Percentiles rank a stretch among this genome's conserved stretches.
These are phyloP conservation scores for Drosophila triauraria DNA, from an alignment of 1,140 invertebrate genomes.

Conservation along the genomic window DNA sequence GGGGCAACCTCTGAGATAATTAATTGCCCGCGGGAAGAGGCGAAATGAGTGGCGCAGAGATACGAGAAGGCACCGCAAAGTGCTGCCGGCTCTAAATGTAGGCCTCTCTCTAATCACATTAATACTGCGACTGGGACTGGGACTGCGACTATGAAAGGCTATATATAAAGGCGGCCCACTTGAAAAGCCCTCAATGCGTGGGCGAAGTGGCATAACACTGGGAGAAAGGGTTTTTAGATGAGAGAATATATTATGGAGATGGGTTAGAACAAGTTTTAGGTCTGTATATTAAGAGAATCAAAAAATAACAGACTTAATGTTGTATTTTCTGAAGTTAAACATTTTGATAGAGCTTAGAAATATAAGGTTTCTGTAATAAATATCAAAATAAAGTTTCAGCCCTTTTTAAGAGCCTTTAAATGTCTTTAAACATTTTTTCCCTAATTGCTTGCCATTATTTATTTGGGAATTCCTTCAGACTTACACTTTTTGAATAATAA, in stretches of 20 bases:
- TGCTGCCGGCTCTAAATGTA: slow-evolving; percentile 38
- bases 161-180: slow-evolving; percentile 33
- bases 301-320: background rate
- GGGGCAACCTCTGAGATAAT: slow-evolving; percentile 42
- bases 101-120: slow-evolving; percentile 45
- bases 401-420: too few relatives aligned
- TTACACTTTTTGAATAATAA: too few relatives aligned
- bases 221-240: slow-evolving; percentile 6
- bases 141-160: background rate
- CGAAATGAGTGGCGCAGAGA: slow-evolving; percentile 9
- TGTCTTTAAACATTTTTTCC: too few relatives aligned
- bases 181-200: slow-evolving; percentile 35
- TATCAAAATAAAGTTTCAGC: too few relatives aligned
- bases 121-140: slow-evolving; percentile 8
- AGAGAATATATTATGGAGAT: slow-evolving; percentile 7
- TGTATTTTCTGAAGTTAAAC: too few relatives aligned
- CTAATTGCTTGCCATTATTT: too few relatives aligned
- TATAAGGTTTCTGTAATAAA: background rate
- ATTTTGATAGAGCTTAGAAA: background rate
- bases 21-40: slow-evolving; percentile 40
- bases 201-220: slow-evolving; percentile 30
- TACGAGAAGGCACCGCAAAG: slow-evolving; percentile 25
- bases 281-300: background rate
- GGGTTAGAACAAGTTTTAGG: background rate
- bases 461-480: too few relatives aligned